phyloP scores from a whole-genome alignment of 2,888 invertebrate genomes.

The Halictus quadricinctus region DNA sequence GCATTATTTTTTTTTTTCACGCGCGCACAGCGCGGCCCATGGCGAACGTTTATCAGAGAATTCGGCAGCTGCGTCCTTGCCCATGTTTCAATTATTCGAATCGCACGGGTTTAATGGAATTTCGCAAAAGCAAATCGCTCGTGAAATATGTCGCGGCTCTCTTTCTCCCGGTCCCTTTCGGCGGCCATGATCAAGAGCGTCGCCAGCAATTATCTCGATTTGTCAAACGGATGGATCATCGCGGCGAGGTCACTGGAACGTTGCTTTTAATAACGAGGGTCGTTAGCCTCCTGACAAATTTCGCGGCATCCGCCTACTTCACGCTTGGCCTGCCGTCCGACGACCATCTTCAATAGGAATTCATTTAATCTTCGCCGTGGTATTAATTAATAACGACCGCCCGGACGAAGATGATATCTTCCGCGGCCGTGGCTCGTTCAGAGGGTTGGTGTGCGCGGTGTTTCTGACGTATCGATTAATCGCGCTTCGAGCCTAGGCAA shows the following conservation, averaged over 20 bases:
- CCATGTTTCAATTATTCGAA: slow-evolving; percentile 14
- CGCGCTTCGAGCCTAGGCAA: slow-evolving; percentile 36
- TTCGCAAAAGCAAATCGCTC: slow-evolving; percentile 29
- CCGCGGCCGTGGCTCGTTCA: slow-evolving; percentile 23
- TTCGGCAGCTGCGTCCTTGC: slow-evolving; percentile 3
- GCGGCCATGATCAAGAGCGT: slow-evolving; percentile 67
- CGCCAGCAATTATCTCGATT: slow-evolving; percentile 78
- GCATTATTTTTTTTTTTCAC: not conserved
- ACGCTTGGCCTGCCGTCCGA: slow-evolving; percentile 68
- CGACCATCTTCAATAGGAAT: slow-evolving; percentile 70
- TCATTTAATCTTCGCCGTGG: slow-evolving; percentile 73
- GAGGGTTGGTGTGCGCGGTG: slow-evolving; percentile 41
- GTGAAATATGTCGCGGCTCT: slow-evolving; percentile 38
- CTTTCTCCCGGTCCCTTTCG: not conserved
- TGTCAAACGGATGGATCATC: slow-evolving; percentile 78
- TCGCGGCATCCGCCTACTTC: slow-evolving; percentile 73
- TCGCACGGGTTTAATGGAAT: slow-evolving; percentile 33
- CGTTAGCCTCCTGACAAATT: slow-evolving; percentile 81
- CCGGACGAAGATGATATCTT: slow-evolving; percentile 58
- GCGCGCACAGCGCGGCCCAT: not conserved
- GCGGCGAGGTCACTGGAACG: slow-evolving; percentile 78
- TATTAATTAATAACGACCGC: slow-evolving; percentile 71
- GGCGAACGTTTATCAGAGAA: slow-evolving; percentile 24
- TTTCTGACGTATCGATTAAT: slow-evolving; percentile 57
- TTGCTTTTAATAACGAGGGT: slow-evolving; percentile 82